Evolutionary conservation across 2,797 vertebrate species (phyloP).

Genomic region (Siniperca scherzeri): DNA sequence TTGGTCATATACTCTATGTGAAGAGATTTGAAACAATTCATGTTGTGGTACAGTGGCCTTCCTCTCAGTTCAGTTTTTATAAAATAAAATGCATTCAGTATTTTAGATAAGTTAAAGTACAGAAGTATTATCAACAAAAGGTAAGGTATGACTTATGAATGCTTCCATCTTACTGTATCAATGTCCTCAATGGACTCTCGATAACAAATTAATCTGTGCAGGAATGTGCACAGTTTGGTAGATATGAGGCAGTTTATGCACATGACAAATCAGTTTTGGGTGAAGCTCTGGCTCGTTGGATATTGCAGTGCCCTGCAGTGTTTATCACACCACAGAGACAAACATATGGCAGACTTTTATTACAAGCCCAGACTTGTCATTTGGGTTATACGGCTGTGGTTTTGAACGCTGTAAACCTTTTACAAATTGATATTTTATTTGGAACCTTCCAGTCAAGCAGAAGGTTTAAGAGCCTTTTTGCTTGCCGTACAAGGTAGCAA

Average conservation of each 20-base stretch:
- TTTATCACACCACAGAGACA: background rate
- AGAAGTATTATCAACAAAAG: background rate
- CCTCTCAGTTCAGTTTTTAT: no score
- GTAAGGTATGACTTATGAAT: background rate
- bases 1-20: no score
- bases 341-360: conserved; percentile 2
- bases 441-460: background rate
- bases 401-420: conserved; percentile 12
- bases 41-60: no score
- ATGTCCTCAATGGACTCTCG: background rate
- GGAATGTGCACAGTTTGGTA: background rate
- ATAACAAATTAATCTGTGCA: conserved; percentile 5
- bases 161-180: no score
- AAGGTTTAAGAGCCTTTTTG: background rate
- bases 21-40: no score
- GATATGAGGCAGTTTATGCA: background rate
- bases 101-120: background rate
- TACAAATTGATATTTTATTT: conserved; percentile 24
- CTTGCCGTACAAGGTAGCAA: background rate
- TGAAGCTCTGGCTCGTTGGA: background rate
- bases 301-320: background rate
- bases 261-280: background rate
- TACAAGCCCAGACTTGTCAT: background rate
- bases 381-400: background rate
- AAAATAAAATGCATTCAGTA: no score